Evolutionary conservation across 1,140 invertebrate genomes (phyloP).

Genomic region (Calosoma granatense): DNA sequence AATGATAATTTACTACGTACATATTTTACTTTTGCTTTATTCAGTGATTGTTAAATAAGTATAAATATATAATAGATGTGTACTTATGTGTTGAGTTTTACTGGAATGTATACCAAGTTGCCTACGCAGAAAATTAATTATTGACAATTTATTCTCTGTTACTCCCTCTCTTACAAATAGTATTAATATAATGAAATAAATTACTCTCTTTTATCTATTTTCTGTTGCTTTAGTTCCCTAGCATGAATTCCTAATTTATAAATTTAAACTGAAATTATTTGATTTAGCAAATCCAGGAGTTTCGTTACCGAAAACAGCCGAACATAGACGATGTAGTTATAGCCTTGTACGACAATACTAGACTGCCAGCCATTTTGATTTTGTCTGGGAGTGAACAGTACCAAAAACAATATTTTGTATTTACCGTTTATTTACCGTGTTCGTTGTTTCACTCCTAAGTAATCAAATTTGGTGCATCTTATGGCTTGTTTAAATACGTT

Average conservation of each 20-base stretch:
- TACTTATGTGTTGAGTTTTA: background rate
- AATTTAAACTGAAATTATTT: too few relatives aligned
- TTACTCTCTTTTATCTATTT: too few relatives aligned
- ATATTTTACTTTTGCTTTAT: too few relatives aligned
- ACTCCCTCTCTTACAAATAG: too few relatives aligned
- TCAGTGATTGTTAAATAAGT: too few relatives aligned
- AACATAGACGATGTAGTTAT: background rate
- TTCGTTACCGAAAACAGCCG: background rate
- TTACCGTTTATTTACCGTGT: constrained; percentile 3
- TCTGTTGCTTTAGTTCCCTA: too few relatives aligned
- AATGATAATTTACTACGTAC: too few relatives aligned
- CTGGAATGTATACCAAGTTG: background rate
- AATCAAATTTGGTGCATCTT: constrained; percentile 27
- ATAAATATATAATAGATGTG: too few relatives aligned
- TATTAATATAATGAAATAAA: too few relatives aligned
- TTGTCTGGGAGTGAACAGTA: constrained; percentile 8
- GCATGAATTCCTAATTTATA: too few relatives aligned
- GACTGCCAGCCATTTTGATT: constrained; percentile 3
- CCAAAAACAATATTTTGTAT: constrained; percentile 7
- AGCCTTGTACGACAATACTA: background rate
- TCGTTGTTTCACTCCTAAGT: background rate
- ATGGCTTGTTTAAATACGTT: constrained; percentile 97
- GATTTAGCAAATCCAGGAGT: background rate
- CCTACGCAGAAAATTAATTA: too few relatives aligned
- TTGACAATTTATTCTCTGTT: too few relatives aligned